These are phyloP conservation scores for Trochalopteron elliotii DNA, from an alignment of 2,113 vertebrate genomes.

Conservation along the genomic window DNA sequence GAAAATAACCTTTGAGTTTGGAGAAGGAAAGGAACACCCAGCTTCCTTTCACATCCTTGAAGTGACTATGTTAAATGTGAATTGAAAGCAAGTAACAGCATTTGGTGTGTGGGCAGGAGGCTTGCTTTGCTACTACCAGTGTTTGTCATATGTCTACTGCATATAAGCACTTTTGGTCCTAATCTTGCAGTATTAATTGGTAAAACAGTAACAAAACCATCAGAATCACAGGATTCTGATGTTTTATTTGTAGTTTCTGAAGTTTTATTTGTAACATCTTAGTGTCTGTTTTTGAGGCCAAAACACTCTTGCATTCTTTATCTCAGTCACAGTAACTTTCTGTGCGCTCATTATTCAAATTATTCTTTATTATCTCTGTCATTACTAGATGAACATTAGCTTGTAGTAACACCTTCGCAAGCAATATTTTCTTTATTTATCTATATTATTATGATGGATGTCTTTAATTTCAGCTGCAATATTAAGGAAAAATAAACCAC, in stretches of 20 bases:
- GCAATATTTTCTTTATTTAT: background rate
- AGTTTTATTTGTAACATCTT: background rate
- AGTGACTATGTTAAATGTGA: background rate
- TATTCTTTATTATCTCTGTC: background rate
- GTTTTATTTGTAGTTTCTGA: too few relatives aligned
- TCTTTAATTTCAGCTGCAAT: slow-evolving; percentile 6
- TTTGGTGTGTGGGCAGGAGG: background rate
- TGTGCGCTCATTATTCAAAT: background rate
- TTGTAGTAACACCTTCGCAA: background rate
- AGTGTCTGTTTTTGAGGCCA: background rate
- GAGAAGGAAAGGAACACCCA: background rate
- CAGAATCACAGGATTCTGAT: background rate
- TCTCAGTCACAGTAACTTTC: background rate
- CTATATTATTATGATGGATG: background rate
- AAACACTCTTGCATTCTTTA: background rate
- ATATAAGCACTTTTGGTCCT: background rate
- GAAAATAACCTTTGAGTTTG: background rate
- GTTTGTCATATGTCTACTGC: background rate
- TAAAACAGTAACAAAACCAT: background rate
- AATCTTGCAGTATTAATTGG: background rate
- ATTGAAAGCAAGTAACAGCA: background rate
- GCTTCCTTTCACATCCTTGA: background rate
- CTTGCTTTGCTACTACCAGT: background rate
- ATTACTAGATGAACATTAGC: background rate
- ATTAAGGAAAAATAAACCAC: background rate